phyloP scores from a whole-genome alignment of 2,888 invertebrate genomes.

The Brenthis hecate region DNA sequence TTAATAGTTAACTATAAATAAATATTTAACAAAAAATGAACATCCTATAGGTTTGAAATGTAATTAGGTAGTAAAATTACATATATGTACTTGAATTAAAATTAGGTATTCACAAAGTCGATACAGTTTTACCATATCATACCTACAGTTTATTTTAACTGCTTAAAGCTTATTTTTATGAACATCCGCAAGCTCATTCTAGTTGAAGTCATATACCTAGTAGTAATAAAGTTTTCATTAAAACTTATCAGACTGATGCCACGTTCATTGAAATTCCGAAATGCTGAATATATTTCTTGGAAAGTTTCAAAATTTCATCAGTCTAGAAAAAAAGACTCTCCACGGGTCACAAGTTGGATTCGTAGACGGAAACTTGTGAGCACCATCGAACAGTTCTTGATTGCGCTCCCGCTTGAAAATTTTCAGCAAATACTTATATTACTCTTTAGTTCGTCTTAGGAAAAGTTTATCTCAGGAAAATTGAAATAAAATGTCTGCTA shows the following conservation, averaged over 20 bases:
- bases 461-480: constrained; percentile 33
- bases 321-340: constrained; percentile 60
- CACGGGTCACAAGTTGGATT: constrained; percentile 63
- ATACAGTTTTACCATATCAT: no score
- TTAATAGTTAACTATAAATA: no score
- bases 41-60: no score
- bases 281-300: constrained; percentile 57
- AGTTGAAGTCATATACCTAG: no score
- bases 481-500: constrained; percentile 33
- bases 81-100: no score
- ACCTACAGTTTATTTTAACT: no score
- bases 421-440: constrained; percentile 62
- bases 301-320: constrained; percentile 71
- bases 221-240: background rate
- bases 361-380: constrained; percentile 58
- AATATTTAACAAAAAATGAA: no score
- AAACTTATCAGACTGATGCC: background rate
- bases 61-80: no score
- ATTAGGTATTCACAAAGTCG: no score
- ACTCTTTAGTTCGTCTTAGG: constrained; percentile 29
- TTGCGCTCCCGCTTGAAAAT: constrained; percentile 66
- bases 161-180: no score
- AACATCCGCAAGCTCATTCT: no score
- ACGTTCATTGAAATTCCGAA: constrained; percentile 26
- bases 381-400: constrained; percentile 66